These are phyloP conservation scores for Athalia cordata DNA, from an alignment of 2,888 invertebrate genomes.

Conservation along the genomic window DNA sequence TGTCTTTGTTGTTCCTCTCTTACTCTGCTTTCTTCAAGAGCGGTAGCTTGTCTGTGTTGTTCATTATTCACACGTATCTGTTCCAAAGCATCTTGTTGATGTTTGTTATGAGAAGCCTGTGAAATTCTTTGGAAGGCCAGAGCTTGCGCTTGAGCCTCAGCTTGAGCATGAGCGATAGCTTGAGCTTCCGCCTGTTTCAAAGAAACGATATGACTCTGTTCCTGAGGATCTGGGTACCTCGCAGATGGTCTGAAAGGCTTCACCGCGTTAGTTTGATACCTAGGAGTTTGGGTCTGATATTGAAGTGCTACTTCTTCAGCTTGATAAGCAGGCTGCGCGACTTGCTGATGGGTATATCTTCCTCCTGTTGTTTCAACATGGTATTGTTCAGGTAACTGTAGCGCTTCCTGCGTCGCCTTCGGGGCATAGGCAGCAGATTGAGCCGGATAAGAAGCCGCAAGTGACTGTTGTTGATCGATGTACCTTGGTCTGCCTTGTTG, in stretches of 20 bases:
- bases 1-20: conserved; percentile 62
- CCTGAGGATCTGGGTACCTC: conserved; percentile 54
- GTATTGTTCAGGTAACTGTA: conserved; percentile 64
- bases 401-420: conserved; percentile 50
- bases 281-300: conserved; percentile 56
- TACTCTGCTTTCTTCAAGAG: conserved; percentile 66
- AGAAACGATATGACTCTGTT: conserved; percentile 54
- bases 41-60: conserved; percentile 62
- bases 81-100: conserved; percentile 65
- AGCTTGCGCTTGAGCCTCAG: conserved; percentile 67
- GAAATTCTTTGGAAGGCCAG: conserved; percentile 68
- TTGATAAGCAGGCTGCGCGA: conserved; percentile 54
- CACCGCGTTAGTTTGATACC: conserved; percentile 54
- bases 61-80: conserved; percentile 67
- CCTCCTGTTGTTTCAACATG: conserved; percentile 66
- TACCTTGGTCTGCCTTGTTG: conserved; percentile 53
- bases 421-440: conserved; percentile 59
- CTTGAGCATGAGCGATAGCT: conserved; percentile 64
- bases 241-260: conserved; percentile 60
- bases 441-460: conserved; percentile 55
- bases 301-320: conserved; percentile 56
- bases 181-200: conserved; percentile 56
- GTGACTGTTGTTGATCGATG: conserved; percentile 60
- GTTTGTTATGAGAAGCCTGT: conserved; percentile 66
- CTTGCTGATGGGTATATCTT: conserved; percentile 55